Percentiles rank a stretch among this genome's conserved stretches.
phyloP scores from a whole-genome alignment of 1,140 invertebrate species.

The Cheumatopsyche charites region DNA sequence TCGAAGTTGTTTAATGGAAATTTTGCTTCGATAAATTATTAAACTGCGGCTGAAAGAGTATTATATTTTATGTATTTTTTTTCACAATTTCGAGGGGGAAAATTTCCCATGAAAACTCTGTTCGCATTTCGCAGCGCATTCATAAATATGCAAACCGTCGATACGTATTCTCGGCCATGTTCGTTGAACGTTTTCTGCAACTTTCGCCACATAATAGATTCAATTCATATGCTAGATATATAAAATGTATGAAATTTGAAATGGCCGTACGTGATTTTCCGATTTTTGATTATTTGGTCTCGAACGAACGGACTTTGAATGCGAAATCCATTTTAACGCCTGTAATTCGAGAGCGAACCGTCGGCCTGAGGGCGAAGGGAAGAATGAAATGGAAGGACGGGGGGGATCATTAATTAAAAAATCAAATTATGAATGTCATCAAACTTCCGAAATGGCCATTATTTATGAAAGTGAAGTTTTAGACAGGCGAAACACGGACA shows the following conservation, averaged over 20 bases:
- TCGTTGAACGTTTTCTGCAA: too few relatives aligned
- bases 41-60: neutral
- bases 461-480: conserved; percentile 37
- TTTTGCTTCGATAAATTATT: neutral
- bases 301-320: too few relatives aligned
- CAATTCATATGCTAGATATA: too few relatives aligned
- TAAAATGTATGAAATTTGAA: too few relatives aligned
- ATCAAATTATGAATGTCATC: conserved; percentile 35
- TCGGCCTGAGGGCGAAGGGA: neutral
- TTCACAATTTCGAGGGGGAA: too few relatives aligned
- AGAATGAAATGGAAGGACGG: neutral
- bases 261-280: neutral
- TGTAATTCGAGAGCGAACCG: neutral
- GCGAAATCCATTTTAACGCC: too few relatives aligned
- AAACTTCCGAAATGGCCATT: conserved; percentile 36
- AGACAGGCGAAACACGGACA: conserved; percentile 31
- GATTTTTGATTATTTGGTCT: conserved; percentile 10
- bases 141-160: too few relatives aligned
- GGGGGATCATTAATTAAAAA: conserved; percentile 25
- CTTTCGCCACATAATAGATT: too few relatives aligned
- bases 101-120: too few relatives aligned
- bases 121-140: too few relatives aligned
- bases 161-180: too few relatives aligned
- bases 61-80: too few relatives aligned
- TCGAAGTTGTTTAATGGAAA: neutral